phyloP scores from a whole-genome alignment of 2,797 vertebrate species.

The Periparus ater region DNA sequence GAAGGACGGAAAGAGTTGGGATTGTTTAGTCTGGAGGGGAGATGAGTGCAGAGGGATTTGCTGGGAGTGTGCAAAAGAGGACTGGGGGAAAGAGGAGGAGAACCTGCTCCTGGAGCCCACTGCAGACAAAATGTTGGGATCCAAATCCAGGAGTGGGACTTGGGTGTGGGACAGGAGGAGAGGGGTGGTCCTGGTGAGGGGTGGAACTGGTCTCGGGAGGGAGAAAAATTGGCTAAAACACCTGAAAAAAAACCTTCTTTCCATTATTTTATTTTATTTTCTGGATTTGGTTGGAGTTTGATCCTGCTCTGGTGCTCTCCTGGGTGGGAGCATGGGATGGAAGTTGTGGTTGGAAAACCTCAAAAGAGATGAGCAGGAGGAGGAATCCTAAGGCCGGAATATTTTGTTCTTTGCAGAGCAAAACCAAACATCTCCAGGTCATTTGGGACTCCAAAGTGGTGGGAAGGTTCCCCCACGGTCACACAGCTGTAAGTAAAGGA shows the following conservation, averaged over 20 bases:
- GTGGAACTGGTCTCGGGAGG: neutral
- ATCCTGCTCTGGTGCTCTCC: neutral
- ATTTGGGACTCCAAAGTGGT: neutral
- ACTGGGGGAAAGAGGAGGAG: neutral
- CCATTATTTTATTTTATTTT: fast-evolving
- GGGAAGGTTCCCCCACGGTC: neutral
- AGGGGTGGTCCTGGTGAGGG: neutral
- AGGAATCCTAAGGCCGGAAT: neutral
- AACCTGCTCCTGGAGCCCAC: neutral
- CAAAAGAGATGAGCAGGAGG: neutral
- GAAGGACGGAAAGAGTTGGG: neutral
- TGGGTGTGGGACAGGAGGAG: neutral
- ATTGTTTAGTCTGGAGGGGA: conserved; percentile 62
- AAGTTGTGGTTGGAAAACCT: neutral
- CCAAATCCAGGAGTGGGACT: neutral
- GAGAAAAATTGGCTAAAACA: neutral
- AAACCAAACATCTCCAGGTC: neutral
- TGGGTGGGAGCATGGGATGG: neutral
- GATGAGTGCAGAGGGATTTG: neutral
- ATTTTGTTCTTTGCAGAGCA: neutral
- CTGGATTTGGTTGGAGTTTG: neutral
- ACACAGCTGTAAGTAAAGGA: fast-evolving
- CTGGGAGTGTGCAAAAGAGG: conserved; percentile 12
- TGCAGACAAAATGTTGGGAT: fast-evolving
- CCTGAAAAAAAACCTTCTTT: neutral